phyloP scores from a whole-genome alignment of 2,113 vertebrate species.

The Elephantulus edwardii region DNA sequence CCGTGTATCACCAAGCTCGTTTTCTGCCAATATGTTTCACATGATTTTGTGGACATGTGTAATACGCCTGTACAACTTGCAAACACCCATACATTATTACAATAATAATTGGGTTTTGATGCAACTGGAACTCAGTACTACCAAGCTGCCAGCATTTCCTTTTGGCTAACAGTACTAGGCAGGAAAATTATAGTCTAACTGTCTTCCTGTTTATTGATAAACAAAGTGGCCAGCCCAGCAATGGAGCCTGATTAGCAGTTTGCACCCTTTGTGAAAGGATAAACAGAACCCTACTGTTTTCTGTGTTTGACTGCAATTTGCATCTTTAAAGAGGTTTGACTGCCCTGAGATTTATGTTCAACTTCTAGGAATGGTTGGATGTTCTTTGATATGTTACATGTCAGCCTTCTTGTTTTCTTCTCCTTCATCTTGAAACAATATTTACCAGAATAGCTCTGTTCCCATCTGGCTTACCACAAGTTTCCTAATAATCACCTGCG shows the following conservation, averaged over 20 bases:
- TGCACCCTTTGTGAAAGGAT: conserved; percentile 81
- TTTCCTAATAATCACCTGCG: conserved; percentile 69
- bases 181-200: conserved; percentile 76
- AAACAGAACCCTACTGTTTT: conserved; percentile 82
- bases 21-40: conserved; percentile 70
- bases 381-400: conserved; percentile 59
- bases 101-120: conserved; percentile 75
- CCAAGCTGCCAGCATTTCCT: conserved; percentile 76
- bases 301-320: conserved; percentile 79
- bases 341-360: conserved; percentile 78
- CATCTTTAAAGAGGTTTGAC: conserved; percentile 79
- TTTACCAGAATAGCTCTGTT: conserved; percentile 62
- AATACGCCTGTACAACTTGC: conserved; percentile 13
- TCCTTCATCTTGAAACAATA: conserved; percentile 63
- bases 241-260: conserved; percentile 78
- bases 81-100: conserved; percentile 67
- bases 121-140: conserved; percentile 66
- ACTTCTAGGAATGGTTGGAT: conserved; percentile 66
- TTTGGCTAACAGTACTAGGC: conserved; percentile 68
- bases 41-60: conserved; percentile 55
- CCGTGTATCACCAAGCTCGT: conserved; percentile 52
- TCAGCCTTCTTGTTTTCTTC: conserved; percentile 69
- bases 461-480: conserved; percentile 63
- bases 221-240: conserved; percentile 74
- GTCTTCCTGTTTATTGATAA: conserved; percentile 79